Base-by-base conservation (phyloP, 2,888 invertebrate genomes). In the Xiphydria camelus region DNA sequence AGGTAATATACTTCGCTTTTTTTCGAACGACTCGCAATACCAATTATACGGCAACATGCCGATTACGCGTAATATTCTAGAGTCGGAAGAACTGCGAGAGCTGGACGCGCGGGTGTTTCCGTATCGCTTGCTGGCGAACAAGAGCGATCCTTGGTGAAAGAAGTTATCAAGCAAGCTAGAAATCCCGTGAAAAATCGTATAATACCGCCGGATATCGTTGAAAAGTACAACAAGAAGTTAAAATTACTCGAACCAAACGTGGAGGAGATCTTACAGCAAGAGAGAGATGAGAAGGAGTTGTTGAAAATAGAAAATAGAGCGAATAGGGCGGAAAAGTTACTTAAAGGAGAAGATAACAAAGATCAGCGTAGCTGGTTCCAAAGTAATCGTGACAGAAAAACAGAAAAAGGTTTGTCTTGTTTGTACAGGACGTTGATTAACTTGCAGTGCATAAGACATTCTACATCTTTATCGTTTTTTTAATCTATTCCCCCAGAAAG, bases 31-130 rank as follows among this genome's bases (percentile, higher is more conserved):
- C n/a, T n/a, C n/a, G n/a, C n/a, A n/a, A 32, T 7, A 10, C n/a
- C 6, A 9, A 32, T 32, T 32, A n/a, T n/a, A n/a, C 10, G 6
- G n/a, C n/a, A n/a, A 14, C 9, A 23, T 5, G 3, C 9, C 38
- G 5, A 17, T 26, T 31, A 44, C 6, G 9, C 6, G 7, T 6
- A 12, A 32, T 31, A 6, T 33, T 42, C 19, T 32, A 70, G 87
- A 76, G 94, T 98, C 5, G 98, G 98, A 23, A 81, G 98, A 62
- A 99, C 98, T 1, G 98, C 98, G 0, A 83, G 98, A 66, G 98
- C 98, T 5, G 97, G 97, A 0, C 84, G 90, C 40, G 89, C 88
- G 9, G 98, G 98, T 17, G 88, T 93, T 46, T 94, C 98, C 0
- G 93, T 99, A 4, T 95, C 96, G 0, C 78, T 99, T 38, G 94